Conservation (phyloP, 2,888 invertebrate species). For the Conus canariensis region DNA sequence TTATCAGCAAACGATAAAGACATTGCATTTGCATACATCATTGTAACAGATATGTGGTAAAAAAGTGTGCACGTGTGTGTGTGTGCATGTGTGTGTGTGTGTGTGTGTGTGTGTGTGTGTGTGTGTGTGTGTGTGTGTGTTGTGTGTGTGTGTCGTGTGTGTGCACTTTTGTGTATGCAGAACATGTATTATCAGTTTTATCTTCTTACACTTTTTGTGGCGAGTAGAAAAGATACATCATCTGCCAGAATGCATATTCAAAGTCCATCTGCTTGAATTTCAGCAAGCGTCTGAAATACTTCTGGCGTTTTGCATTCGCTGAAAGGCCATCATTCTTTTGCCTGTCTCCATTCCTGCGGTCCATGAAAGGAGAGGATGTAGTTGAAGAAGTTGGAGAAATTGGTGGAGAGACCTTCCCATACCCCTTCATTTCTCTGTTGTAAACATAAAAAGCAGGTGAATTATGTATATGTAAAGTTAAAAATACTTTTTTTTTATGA, state of each 20-base stretch:
- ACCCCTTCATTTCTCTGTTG: slow-evolving; percentile 50
- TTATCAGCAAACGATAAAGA: too few species aligned
- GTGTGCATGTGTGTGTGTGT: not conserved
- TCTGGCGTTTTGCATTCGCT: slow-evolving; percentile 87
- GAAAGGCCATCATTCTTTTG: slow-evolving; percentile 79
- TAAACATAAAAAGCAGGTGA: not conserved
- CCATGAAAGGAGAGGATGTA: slow-evolving; percentile 57
- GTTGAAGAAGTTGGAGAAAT: slow-evolving; percentile 65
- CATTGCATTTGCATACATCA: too few species aligned
- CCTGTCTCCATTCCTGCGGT: slow-evolving; percentile 50
- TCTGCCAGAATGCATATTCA: slow-evolving; percentile 99
- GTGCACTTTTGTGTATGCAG: too few species aligned
- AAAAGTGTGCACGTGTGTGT: not conserved
- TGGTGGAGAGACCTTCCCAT: slow-evolving; percentile 68
- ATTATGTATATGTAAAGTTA: too few species aligned
- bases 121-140: not conserved
- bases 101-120: slow-evolving; percentile 6
- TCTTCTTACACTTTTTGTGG: slow-evolving; percentile 92
- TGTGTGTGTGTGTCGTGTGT: not conserved
- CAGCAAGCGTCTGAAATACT: slow-evolving; percentile 83
- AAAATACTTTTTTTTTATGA: too few species aligned
- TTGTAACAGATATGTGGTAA: not conserved
- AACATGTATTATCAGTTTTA: not conserved
- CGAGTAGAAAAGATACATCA: slow-evolving; percentile 94
- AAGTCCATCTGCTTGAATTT: slow-evolving; percentile 99